Base-by-base conservation (phyloP, 2,113 vertebrate genomes). In the Mixornis gularis region DNA sequence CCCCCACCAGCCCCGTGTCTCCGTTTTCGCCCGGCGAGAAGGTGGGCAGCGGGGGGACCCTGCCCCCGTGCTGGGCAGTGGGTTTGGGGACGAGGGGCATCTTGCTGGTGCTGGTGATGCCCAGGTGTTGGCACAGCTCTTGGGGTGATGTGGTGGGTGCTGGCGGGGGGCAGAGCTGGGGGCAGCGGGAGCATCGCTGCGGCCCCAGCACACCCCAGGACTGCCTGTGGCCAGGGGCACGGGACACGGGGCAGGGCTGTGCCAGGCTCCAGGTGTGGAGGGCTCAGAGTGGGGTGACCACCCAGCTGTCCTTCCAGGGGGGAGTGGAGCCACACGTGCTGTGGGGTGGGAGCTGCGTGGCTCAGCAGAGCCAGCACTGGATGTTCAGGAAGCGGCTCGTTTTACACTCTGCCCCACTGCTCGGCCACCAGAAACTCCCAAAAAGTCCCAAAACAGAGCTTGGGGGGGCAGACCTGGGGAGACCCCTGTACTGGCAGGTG, bases 21-120 rank as follows among this genome's bases (percentile, higher is more conserved):
- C 96, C 98, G 69, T 98, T 98, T 96, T 85, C 95, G 46, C 62
- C 83, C 79, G 46, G 97, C 78, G 90, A 98, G 94, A 99, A 99
- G 99, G 99, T 99, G 98, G 98, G 98, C 96, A 17, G 71, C 27
- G 49, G 80, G 93, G 93, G 64, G 82, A 90, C 81, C 36, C 65
- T 73, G 24, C 71, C 40, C 8, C 78, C 3, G 10, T 2, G n/a
- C 69, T 40, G 81, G 77, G 51, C 2, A 3, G 18, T 0, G 85
- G 81, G 72, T 27, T 38, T 87, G 84, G 53, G 53, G 7, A 10
- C n/a, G 0, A 21, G 69, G 82, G 92, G 59, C 32, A 2, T 41
- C 41, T 5, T 5, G 48, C 29, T 32, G 58, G 9, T 10, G 70
- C 30, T 30, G 58, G 7, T 65, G 81, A 7, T 40, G 13, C 36